Evolutionary conservation across 2,113 vertebrate species (phyloP), one percentile per base, ranked within the genome.

Genomic region (Campylomormyrus numenius): DNA sequence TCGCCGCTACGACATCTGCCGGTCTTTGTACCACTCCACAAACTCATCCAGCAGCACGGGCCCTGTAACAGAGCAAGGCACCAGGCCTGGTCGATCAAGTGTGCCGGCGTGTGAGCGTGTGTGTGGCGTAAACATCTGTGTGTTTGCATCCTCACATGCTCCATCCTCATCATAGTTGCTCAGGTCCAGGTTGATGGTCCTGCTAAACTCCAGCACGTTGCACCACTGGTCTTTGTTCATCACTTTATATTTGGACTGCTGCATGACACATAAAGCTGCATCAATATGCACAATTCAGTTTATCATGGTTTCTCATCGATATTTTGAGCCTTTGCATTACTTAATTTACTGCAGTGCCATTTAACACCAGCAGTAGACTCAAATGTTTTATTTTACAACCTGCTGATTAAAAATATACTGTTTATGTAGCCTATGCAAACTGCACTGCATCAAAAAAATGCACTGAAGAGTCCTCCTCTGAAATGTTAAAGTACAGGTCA

Each of bases 181-280:
- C 95, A 99, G 98, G 96, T 99, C 98, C 94, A 99, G 96, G 93
- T 97, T 98, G 96, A 99, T 99, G 93, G 98, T 99, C 95, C 98
- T 96, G 96, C 98, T 99, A 96, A 99, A 99, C 94, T 99, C 98
- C 93, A 99, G 97, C 93, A 99, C 98, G 5, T 99, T 99, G 95
- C 98, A 99, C 98, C 98, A 99, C 90, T 99, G 98, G 96, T 99
- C 98, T 97, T 99, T 99, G 96, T 99, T 99, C 95, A 99, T 98
- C 92, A 99, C 98, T 97, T 99, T 99, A 91, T 99, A 99, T 95
- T 99, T 99, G 90, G 98, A 99, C 96, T 99, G 98, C 98, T 99
- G 95, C 83, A 80, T 90, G 92, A 90, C 17, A 92, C 90, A 88
- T 24, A 83, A 39, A 42, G 15, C 77, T 21, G 19, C n/a, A 31